Evolutionary conservation across 2,113 vertebrate genomes (phyloP).

Genomic region (Ifrita kowaldi): DNA sequence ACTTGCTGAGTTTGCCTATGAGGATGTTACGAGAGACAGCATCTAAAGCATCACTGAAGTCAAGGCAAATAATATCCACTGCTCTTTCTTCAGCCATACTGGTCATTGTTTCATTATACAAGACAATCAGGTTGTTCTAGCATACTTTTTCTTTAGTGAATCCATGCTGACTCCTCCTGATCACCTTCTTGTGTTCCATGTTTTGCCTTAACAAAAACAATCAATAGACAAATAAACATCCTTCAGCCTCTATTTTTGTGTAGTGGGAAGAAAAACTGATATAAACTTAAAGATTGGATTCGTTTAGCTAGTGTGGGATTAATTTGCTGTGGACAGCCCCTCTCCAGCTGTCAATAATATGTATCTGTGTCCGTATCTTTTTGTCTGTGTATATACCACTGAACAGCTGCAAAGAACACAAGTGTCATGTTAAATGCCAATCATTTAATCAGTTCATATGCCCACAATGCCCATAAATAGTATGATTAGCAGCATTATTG

Average conservation of each 20-base stretch:
- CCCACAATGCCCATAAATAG: background rate
- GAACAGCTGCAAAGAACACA: background rate
- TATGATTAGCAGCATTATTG: background rate
- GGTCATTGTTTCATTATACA: background rate
- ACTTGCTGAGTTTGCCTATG: background rate
- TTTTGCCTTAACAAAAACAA: background rate
- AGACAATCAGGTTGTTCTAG: background rate
- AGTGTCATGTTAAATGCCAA: background rate
- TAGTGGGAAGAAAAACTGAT: background rate
- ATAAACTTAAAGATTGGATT: background rate
- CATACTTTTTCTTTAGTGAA: background rate
- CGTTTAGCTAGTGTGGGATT: background rate
- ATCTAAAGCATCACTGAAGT: background rate
- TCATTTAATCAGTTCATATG: background rate
- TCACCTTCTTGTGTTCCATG: background rate
- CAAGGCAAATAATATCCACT: background rate
- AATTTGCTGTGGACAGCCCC: background rate
- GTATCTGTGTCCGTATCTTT: background rate
- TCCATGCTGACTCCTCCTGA: background rate
- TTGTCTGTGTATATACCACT: background rate
- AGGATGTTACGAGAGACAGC: background rate
- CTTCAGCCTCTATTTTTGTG: background rate
- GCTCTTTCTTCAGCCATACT: background rate
- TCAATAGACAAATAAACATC: background rate
- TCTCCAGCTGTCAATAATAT: background rate